Evolutionary conservation across 2,797 vertebrate species (phyloP).

Genomic region (Cossypha polioptera): DNA sequence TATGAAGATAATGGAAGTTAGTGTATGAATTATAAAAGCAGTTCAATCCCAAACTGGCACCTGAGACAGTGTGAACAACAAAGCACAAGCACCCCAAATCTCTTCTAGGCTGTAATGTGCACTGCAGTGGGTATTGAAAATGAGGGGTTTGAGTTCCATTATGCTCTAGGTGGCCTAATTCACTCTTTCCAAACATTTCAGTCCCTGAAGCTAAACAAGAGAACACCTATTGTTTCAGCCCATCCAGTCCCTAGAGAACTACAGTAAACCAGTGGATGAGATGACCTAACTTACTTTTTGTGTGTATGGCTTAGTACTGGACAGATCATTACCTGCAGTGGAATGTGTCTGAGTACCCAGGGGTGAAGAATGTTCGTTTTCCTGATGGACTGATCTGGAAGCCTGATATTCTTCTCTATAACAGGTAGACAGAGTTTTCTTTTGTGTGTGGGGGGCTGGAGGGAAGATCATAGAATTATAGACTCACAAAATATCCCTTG

Average conservation of each 20-base stretch:
- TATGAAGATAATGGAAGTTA: constrained; percentile 1
- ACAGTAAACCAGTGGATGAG: not conserved
- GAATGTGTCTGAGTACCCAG: constrained; percentile 86
- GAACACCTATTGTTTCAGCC: not conserved
- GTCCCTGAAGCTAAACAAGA: not conserved
- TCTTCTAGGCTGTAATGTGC: not conserved
- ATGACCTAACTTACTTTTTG: constrained; percentile 34
- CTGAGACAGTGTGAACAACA: not conserved
- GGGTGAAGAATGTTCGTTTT: constrained; percentile 88
- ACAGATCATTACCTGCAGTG: constrained; percentile 88
- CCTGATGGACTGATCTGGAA: constrained; percentile 91
- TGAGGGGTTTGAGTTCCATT: not conserved
- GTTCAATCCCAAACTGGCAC: not conserved
- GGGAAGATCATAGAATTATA: not conserved
- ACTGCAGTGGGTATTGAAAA: not conserved
- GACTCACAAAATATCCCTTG: not conserved
- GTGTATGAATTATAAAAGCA: not conserved
- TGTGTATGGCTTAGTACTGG: constrained; percentile 82
- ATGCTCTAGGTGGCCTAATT: not conserved
- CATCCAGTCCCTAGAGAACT: not conserved
- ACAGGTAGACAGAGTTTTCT: constrained; percentile 81
- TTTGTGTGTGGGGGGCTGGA: not conserved
- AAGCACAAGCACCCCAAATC: not conserved
- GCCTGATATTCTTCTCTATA: constrained; percentile 95
- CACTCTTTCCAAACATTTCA: not conserved